Evolutionary conservation across 2,797 vertebrate genomes (phyloP).

Genomic region (Crenuchus spilurus): DNA sequence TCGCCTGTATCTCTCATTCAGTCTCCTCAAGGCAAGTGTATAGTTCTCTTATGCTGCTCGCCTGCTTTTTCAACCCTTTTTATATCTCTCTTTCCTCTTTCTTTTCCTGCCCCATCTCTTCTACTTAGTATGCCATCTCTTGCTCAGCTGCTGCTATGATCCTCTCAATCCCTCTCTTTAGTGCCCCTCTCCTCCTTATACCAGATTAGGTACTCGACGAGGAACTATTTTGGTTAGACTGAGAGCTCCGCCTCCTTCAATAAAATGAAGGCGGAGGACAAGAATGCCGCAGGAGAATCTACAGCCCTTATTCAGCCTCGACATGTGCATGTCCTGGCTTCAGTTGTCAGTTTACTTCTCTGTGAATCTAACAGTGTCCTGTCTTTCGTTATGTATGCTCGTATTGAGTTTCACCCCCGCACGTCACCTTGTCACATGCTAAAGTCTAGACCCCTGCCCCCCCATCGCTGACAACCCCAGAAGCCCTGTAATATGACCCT

Average conservation of each 20-base stretch:
- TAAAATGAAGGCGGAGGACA: conserved; percentile 33
- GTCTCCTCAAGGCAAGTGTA: conserved; percentile 95
- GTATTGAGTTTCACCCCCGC: background rate
- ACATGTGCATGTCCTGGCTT: background rate
- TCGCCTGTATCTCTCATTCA: conserved; percentile 95
- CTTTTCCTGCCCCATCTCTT: conserved; percentile 34
- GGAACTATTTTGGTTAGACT: background rate
- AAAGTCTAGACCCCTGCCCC: conserved; percentile 32
- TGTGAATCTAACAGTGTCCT: conserved; percentile 4
- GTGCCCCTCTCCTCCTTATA: conserved; percentile 76
- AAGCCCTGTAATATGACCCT: conserved; percentile 45
- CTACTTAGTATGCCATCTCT: conserved; percentile 45
- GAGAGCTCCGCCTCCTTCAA: conserved; percentile 21
- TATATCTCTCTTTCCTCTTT: conserved; percentile 45
- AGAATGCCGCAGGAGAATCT: conserved; percentile 16
- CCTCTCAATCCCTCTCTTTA: conserved; percentile 73
- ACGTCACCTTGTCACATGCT: conserved; percentile 14
- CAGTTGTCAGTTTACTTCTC: conserved; percentile 1
- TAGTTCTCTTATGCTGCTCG: conserved; percentile 78
- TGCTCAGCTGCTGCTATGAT: conserved; percentile 71
- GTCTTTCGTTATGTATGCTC: conserved; percentile 4
- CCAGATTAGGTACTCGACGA: conserved; percentile 39
- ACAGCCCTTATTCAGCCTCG: background rate
- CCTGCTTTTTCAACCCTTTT: conserved; percentile 62
- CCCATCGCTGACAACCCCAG: conserved; percentile 28